phyloP scores from a whole-genome alignment of 2,113 vertebrate genomes.

The Crocuta crocuta region DNA sequence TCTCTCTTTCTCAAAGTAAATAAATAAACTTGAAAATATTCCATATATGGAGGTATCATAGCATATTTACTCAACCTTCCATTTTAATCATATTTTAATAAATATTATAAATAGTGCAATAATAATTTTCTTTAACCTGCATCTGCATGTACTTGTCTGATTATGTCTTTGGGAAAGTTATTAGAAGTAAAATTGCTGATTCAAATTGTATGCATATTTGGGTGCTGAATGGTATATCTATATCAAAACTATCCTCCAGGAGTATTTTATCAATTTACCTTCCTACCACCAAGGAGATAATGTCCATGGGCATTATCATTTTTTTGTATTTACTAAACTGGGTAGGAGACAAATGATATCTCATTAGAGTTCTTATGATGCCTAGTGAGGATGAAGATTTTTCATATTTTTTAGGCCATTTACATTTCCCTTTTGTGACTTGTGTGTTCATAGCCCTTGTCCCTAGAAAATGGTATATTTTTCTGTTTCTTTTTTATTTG shows the following conservation, averaged over 20 bases:
- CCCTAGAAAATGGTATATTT: conserved; percentile 23
- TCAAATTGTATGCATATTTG: conserved; percentile 13
- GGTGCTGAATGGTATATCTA: not conserved
- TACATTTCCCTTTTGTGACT: conserved; percentile 45
- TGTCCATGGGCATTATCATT: conserved; percentile 19
- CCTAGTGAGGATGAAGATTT: conserved; percentile 10
- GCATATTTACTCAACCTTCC: conserved; percentile 22
- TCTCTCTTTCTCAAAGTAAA: no score
- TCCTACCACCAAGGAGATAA: conserved; percentile 24
- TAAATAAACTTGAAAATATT: not conserved
- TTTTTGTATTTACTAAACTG: not conserved
- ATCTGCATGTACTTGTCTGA: not conserved
- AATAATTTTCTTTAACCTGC: conserved; percentile 18
- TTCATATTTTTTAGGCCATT: conserved; percentile 53
- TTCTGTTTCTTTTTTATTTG: conserved; percentile 57
- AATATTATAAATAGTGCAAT: conserved; percentile 21
- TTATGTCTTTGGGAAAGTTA: conserved; percentile 44
- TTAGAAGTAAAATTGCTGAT: conserved; percentile 45
- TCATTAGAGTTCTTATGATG: not conserved
- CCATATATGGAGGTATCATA: not conserved
- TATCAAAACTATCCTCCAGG: not conserved
- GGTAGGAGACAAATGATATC: not conserved
- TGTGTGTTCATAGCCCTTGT: not conserved
- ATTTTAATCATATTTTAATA: conserved; percentile 43
- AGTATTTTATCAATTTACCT: conserved; percentile 9